phyloP scores from a whole-genome alignment of 92 coral and sea anemone genomes.

The Porites cylindrica region DNA sequence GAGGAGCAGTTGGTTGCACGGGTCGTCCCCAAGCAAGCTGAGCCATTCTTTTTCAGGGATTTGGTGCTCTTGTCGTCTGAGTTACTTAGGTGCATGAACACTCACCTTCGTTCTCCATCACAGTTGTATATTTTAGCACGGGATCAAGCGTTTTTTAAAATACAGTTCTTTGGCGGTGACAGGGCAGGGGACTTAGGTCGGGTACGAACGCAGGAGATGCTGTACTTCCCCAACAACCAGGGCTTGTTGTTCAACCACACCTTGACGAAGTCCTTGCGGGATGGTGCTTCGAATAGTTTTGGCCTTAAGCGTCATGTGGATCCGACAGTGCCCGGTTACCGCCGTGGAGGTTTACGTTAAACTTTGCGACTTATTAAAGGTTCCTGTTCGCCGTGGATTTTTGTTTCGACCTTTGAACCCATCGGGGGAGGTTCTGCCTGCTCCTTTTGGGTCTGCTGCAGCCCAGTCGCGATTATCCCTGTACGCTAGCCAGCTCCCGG shows the following conservation, averaged over 20 bases:
- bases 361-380: neutral
- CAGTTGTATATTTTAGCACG: conserved; percentile 33
- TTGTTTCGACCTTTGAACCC: conserved; percentile 34
- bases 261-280: conserved; percentile 16
- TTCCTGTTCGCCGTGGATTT: neutral
- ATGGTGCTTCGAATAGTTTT: neutral
- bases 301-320: neutral
- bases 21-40: conserved; percentile 46
- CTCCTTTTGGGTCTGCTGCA: conserved; percentile 36
- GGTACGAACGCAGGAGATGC: neutral
- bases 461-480: conserved; percentile 24
- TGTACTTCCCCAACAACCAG: conserved; percentile 20
- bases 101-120: neutral
- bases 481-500: neutral
- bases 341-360: neutral
- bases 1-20: conserved; percentile 51
- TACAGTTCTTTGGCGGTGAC: neutral
- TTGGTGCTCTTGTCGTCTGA: conserved; percentile 35
- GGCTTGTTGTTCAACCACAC: conserved; percentile 38
- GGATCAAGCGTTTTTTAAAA: conserved; percentile 28
- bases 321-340: neutral
- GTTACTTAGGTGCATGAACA: conserved; percentile 25
- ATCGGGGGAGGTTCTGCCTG: conserved; percentile 3
- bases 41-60: conserved; percentile 53
- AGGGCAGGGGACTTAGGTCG: conserved; percentile 6